phyloP scores from a whole-genome alignment of 2,113 vertebrate genomes.

The Seriola dumerili region DNA sequence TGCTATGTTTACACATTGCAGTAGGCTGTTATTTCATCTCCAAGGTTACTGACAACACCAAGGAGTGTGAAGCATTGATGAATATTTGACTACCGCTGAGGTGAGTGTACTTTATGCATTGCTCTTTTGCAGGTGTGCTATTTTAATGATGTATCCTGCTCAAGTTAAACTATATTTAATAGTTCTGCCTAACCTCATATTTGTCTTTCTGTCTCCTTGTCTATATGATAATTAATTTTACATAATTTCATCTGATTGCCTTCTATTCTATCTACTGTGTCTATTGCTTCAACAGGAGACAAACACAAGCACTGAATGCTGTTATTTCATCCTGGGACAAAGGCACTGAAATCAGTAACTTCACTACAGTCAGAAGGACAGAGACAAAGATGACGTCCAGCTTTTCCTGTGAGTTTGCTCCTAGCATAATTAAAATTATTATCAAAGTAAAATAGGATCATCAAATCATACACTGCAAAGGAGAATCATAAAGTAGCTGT shows the following conservation, averaged over 20 bases:
- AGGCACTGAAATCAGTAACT: neutral
- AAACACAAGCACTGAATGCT: neutral
- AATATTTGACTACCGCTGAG: conserved; percentile 5
- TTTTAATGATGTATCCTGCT: neutral
- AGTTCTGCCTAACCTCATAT: neutral
- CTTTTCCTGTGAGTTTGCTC: conserved; percentile 38
- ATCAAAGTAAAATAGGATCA: neutral
- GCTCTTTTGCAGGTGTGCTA: neutral
- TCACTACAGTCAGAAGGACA: neutral
- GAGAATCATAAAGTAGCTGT: neutral
- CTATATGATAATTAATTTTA: too few relatives aligned
- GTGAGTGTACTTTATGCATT: conserved; percentile 28
- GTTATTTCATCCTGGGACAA: neutral
- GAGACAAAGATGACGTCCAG: conserved; percentile 40
- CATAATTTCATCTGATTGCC: too few relatives aligned
- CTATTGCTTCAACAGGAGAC: neutral
- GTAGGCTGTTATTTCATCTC: conserved; percentile 44
- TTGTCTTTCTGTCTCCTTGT: neutral
- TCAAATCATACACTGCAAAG: neutral
- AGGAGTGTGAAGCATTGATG: neutral
- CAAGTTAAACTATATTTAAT: neutral
- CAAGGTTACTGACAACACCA: conserved; percentile 70
- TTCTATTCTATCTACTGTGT: neutral
- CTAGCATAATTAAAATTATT: neutral
- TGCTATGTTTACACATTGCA: conserved; percentile 7